These are phyloP conservation scores for Triops longicaudatus DNA, from an alignment of 1,140 invertebrate genomes.

Conservation along the genomic window DNA sequence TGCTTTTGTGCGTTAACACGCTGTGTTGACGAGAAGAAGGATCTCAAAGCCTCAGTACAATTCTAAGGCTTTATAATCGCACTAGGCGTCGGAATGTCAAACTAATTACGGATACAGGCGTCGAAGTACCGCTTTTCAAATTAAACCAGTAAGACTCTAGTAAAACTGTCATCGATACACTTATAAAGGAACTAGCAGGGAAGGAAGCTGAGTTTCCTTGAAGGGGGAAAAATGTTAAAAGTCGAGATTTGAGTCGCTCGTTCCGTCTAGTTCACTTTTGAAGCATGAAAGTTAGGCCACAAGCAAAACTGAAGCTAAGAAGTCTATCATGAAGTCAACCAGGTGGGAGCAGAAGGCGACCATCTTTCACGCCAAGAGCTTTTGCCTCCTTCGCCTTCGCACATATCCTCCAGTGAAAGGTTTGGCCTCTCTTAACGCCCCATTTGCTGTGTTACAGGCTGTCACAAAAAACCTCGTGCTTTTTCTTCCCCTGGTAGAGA, in stretches of 20 bases:
- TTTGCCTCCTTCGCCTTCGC: not conserved
- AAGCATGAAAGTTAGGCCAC: not conserved
- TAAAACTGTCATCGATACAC: too few relatives aligned
- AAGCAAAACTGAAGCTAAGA: not conserved
- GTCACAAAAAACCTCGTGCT: conserved; percentile 4
- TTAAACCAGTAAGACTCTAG: too few relatives aligned
- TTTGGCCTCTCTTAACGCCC: conserved; percentile 10
- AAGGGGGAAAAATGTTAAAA: not conserved
- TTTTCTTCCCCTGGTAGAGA: not conserved
- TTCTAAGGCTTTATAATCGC: too few relatives aligned
- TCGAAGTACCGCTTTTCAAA: too few relatives aligned
- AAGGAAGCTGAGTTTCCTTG: not conserved
- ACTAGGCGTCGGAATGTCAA: too few relatives aligned
- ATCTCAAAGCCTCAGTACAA: too few relatives aligned
- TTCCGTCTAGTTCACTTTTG: not conserved
- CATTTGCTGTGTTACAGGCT: conserved; percentile 3
- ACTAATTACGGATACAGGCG: too few relatives aligned
- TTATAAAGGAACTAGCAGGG: not conserved
- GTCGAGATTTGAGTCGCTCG: not conserved
- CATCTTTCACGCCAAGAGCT: conserved; percentile 11
- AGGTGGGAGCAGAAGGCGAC: conserved; percentile 9
- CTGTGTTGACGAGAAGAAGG: too few relatives aligned
- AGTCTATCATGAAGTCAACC: conserved; percentile 6
- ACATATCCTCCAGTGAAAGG: not conserved
- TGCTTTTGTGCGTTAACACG: not conserved